Percentiles rank a stretch among this genome's conserved stretches.
These are phyloP conservation scores for Hemaris fuciformis DNA, from an alignment of 2,888 invertebrate species.

Conservation along the genomic window DNA sequence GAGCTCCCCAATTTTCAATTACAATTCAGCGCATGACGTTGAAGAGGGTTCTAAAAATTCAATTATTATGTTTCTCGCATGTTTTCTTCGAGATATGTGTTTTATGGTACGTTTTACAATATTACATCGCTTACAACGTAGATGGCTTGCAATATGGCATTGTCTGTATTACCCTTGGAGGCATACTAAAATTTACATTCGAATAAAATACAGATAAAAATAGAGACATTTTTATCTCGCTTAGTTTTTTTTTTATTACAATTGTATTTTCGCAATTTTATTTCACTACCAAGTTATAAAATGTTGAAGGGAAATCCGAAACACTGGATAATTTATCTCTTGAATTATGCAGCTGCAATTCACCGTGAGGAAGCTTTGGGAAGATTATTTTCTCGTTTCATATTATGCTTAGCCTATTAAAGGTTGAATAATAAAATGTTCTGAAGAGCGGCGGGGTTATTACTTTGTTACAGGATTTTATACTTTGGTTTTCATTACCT, in stretches of 20 bases:
- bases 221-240: not conserved
- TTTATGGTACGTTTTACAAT: slow-evolving; percentile 65
- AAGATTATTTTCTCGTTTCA: not conserved
- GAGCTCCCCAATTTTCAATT: slow-evolving; percentile 29
- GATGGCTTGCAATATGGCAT: slow-evolving; percentile 1
- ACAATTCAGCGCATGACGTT: slow-evolving; percentile 42
- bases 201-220: not conserved
- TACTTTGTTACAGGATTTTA: not conserved
- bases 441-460: not conserved
- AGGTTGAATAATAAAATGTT: not conserved
- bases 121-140: slow-evolving; percentile 41
- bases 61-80: slow-evolving; percentile 54
- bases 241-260: slow-evolving; percentile 1
- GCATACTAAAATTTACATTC: slow-evolving; percentile 6
- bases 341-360: not conserved
- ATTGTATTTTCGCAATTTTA: not conserved
- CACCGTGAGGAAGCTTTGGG: not conserved
- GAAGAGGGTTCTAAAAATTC: slow-evolving; percentile 61
- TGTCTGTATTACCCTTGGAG: not conserved
- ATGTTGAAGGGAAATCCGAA: not conserved
- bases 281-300: not conserved
- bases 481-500: not conserved
- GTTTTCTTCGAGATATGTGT: slow-evolving; percentile 51
- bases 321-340: not conserved
- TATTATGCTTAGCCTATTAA: not conserved